Base-by-base conservation (phyloP, 2,113 vertebrate genomes). In the Nipponia nippon region DNA sequence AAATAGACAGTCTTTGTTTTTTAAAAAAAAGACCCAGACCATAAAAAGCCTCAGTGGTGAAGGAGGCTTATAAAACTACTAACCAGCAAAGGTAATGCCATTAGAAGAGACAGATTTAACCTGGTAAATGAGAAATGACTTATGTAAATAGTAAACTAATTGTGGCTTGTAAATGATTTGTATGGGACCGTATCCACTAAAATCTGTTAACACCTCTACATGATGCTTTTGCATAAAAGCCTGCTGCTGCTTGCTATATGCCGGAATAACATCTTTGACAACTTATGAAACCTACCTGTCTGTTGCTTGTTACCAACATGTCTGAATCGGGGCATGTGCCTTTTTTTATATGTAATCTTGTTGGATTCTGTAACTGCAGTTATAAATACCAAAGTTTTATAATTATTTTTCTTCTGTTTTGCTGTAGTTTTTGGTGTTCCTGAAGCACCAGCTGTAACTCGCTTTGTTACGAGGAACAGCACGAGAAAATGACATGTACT, bases 141-240 rank as follows among this genome's bases (percentile, higher is more conserved):
- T 97, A 72, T 99, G 99, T 99, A 99, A 98, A 99, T 99, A 99
- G 99, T 99, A 98, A 99, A 99, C 99, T 99, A 99, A 99, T 98
- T 98, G 97, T 98, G 98, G 98, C 98, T 99, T 99, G 99, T 99
- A 99, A 99, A 99, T 99, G 98, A 99, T 98, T 97, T 97, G 97
- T 98, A 98, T 98, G 98, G 97, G 98, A 99, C 95, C 89, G 97
- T 98, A 97, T 98, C 97, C 96, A 98, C 99, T 99, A 99, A 99
- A 99, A 97, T 98, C 97, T 98, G 96, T 97, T 99, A 99, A 99
- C 99, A 99, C 93, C 84, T 98, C 98, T 98, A 97, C 5, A 59
- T 98, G 95, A 97, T 98, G 99, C 99, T 99, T 99, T 97, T 98
- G 98, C 99, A 98, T 98, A 98, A 96, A 99, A 99, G 98, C 99